Conservation (phyloP, 2,888 invertebrate genomes). For the Copidosoma aretas region DNA sequence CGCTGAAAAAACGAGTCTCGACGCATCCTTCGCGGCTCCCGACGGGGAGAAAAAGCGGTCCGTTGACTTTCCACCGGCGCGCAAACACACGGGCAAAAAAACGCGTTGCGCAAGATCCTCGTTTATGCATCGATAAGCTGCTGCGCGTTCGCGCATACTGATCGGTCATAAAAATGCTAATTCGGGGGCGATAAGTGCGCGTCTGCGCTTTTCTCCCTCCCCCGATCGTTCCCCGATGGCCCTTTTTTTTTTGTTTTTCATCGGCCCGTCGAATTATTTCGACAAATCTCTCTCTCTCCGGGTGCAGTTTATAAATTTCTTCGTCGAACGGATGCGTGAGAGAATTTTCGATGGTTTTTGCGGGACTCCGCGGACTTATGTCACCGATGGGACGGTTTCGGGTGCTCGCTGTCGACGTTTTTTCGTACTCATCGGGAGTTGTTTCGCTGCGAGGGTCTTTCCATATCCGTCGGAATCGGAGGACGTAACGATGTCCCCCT, state of each 20-base stretch:
- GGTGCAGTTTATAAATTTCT: no score
- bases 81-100: background rate
- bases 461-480: no score
- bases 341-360: no score
- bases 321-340: no score
- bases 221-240: background rate
- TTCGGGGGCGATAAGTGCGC: background rate
- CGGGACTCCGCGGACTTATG: no score
- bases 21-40: slow-evolving; percentile 6
- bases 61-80: background rate
- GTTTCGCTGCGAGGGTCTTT: background rate
- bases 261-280: background rate
- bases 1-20: background rate
- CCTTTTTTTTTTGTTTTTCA: background rate
- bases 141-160: background rate
- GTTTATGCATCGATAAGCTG: background rate
- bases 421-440: background rate
- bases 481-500: no score
- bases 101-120: background rate
- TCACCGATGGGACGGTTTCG: no score
- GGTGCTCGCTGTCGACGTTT: no score
- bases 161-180: slow-evolving; percentile 15
- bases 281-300: no score
- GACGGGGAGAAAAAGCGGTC: background rate
- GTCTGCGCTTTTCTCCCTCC: background rate